Evolutionary conservation across 2,888 invertebrate genomes (phyloP).

Genomic region (Cataglyphis albicans): DNA sequence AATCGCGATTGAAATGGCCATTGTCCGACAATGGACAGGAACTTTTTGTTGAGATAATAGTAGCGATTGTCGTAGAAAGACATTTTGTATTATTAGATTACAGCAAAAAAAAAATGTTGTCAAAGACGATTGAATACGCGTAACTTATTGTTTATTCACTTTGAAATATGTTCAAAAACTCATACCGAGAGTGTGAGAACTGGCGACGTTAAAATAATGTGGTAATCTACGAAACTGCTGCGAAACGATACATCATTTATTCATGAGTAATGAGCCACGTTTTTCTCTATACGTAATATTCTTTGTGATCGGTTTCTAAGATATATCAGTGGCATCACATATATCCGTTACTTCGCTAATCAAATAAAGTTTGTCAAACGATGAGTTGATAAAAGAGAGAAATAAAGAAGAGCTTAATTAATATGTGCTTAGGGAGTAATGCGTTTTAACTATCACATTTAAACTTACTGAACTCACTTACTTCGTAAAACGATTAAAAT

Average conservation of each 20-base stretch:
- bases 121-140: neutral
- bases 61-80: constrained; percentile 26
- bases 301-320: neutral
- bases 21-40: constrained; percentile 1
- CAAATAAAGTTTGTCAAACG: neutral
- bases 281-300: neutral
- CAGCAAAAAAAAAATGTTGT: neutral
- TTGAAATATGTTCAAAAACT: neutral
- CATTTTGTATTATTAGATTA: neutral
- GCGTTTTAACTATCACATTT: neutral
- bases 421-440: neutral
- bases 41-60: constrained; percentile 3
- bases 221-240: neutral
- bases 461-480: neutral
- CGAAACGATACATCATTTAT: neutral
- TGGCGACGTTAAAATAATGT: neutral
- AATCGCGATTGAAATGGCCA: constrained; percentile 42
- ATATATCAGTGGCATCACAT: neutral
- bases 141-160: neutral
- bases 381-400: too few species aligned
- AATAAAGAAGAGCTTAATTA: neutral
- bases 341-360: neutral
- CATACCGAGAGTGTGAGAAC: neutral
- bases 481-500: neutral
- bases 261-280: neutral